Base-by-base conservation (phyloP, 2,113 vertebrate species). In the Cichladusa arquata region DNA sequence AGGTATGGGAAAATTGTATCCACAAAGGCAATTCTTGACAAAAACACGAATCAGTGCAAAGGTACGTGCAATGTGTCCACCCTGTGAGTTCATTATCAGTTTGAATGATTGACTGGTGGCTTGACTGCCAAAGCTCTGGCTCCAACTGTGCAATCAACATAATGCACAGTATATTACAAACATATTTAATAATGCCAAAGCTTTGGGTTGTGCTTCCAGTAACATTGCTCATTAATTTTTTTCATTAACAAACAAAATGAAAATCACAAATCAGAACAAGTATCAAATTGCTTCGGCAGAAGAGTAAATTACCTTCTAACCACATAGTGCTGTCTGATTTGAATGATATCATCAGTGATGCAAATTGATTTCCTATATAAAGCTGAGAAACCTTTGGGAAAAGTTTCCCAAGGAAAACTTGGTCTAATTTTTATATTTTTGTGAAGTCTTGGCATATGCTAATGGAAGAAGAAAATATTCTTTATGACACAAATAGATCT, bases 41-140 rank as follows among this genome's bases (percentile, higher is more conserved):
- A 99, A 98, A 99, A 99, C 98, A 99, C 99, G 78, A 99, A 99
- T 98, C 99, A 99, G 93, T 99, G 99, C 98, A 99, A 99, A 99
- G 99, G 99, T 99, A 98, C 19, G 98, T 98, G 87, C 69, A 80
- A 93, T 69, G 71, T 40, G 15, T 74, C 65, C 61, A 80, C 57
- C 69, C 61, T 36, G 26, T 58, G 90, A 91, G 74, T 69, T 86
- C 76, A 61, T 93, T 90, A 28, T 88, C 44, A 69, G 22, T 88
- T 70, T 77, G 33, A 91, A 71, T 56, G 40, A 85, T 89, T 66
- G 77, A 93, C 76, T 79, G 53, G 42, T 82, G 57, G n/a, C 95
- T 81, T 79, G 36, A 60, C 84, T 82, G 60, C 53, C 42, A 80
- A 94, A 53, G 81, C 85, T 90, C 74, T 89, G 61, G 73, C 88